Base-by-base conservation (phyloP, 2,888 invertebrate species). In the Dynastes grantii region DNA sequence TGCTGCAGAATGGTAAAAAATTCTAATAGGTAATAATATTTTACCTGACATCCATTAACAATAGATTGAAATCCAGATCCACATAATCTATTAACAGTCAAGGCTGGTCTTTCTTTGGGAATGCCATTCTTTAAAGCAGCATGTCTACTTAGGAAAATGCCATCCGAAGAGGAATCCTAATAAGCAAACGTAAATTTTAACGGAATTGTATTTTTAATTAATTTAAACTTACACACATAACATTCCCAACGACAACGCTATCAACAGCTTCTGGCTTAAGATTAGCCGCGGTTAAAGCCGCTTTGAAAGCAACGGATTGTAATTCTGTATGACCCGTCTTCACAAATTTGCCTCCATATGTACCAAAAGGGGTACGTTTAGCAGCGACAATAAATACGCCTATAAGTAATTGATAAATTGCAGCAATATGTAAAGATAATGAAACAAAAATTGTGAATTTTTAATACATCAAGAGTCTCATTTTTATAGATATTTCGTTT, bases 31-130 rank as follows among this genome's bases (percentile, higher is more conserved):
- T 8, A 45, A 13, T 49, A 40, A 37, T 37, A 37, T 37, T 29
- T 78, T 64, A 79, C 96, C 92, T 98, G 98, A 53, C 95, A 95
- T 76, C 95, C 96, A 90, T 94, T 97, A 22, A 98, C 93, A 80
- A 99, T 91, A 0, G 99, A 93, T 88, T 99, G 99, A 89, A 99
- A 99, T 1, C 99, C 99, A 45, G 98, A 98, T 16, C 99, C 99
- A 88, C 99, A 99, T 22, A 99, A 91, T 81, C 99, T 91, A 90
- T 99, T 99, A 68, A 99, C 92, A 71, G 94, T 94, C 1, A 97
- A 90, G 0, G 96, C 97, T 1, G 98, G 98, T 79, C 90, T 93
- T 64, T 96, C 95, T 82, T 94, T 89, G 6, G 98, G 97, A 76
- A 99, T 93, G 65, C 98, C 98, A 82, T 93, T 92, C 84, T 94